Base-by-base conservation (phyloP, 1,140 invertebrate species). In the Drosophila pallidifrons region DNA sequence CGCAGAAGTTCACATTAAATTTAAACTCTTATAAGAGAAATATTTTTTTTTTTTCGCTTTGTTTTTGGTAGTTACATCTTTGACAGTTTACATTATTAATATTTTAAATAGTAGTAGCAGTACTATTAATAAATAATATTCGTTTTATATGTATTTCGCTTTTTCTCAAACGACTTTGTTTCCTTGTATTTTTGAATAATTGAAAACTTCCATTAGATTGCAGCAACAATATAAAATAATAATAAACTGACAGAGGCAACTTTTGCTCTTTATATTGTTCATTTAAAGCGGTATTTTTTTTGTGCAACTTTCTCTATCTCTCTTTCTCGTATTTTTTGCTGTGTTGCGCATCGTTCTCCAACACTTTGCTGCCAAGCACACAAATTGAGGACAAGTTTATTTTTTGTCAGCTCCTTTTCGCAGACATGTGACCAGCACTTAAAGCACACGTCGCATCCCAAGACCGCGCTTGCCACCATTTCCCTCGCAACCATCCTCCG, bases 331-430 rank as follows among this genome's bases (percentile, higher is more conserved):
- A 16, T 49, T 16, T 16, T 51, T 57, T 66, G 1, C n/a, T 66
- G 13, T 25, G 25, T 54, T 68, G 30, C 15, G n/a, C 30, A 57
- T 28, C 64, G 71, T 43, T 74, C 46, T 35, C 13, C 54, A 65
- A 59, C 73, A 65, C 54, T 72, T 75, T 61, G 69, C 52, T 61
- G 49, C 32, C 51, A 49, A 49, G 57, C 71, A 52, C 71, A 74
- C 71, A 60, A 75, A 75, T 75, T 75, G 72, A 51, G 72, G 58
- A 75, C 72, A 75, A 70, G 72, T 75, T 70, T 63, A 75, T 70
- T 75, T 75, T 75, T 75, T 75, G 59, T 75, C 59, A 72, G 60
- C 60, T 71, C 47, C 46, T 55, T 55, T 75, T 64, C 8, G 72
- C 67, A 71, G 72, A 52, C 59, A 58, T 75, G 72, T 75, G 73